A percentile compares a stretch with the other conserved stretches of the same genome.
phyloP scores from a whole-genome alignment of 2,113 vertebrate species.

The Heliornis fulica region DNA sequence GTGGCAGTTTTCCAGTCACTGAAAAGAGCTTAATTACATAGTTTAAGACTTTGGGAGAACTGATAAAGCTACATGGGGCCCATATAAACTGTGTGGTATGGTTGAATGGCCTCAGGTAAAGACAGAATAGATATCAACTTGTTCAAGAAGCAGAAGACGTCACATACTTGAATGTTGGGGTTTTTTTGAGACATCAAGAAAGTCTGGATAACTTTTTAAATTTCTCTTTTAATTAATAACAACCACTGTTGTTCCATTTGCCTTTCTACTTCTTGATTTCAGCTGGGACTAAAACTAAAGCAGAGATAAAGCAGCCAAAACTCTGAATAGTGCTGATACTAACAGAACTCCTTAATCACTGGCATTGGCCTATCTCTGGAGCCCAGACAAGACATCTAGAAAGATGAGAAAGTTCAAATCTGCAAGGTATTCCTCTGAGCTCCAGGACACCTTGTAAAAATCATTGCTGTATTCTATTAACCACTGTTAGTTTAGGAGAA shows the following conservation, averaged over 20 bases:
- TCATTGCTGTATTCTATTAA: background rate
- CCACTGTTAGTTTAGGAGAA: constrained; percentile 20
- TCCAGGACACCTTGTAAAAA: background rate
- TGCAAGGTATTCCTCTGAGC: background rate
- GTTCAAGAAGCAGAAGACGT: background rate
- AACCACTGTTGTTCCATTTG: background rate
- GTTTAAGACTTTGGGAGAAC: background rate
- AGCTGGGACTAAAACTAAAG: constrained; percentile 16
- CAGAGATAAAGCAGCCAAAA: constrained; percentile 40
- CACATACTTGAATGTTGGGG: background rate
- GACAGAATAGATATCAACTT: background rate
- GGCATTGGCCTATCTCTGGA: constrained; percentile 1
- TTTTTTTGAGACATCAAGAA: background rate
- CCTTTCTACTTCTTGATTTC: constrained; percentile 44
- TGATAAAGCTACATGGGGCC: background rate
- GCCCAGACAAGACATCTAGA: background rate
- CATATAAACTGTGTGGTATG: background rate
- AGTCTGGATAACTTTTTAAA: background rate
- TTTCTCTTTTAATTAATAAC: constrained; percentile 28
- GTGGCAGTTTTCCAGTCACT: constrained; percentile 42
- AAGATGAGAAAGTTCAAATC: background rate
- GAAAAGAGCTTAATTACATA: constrained; percentile 34
- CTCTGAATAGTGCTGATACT: constrained; percentile 25
- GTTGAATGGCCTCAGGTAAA: background rate
- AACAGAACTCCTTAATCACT: constrained; percentile 22